These are phyloP conservation scores for Scaptomyza tumidula DNA, from an alignment of 2,888 invertebrate genomes.

Conservation along the genomic window DNA sequence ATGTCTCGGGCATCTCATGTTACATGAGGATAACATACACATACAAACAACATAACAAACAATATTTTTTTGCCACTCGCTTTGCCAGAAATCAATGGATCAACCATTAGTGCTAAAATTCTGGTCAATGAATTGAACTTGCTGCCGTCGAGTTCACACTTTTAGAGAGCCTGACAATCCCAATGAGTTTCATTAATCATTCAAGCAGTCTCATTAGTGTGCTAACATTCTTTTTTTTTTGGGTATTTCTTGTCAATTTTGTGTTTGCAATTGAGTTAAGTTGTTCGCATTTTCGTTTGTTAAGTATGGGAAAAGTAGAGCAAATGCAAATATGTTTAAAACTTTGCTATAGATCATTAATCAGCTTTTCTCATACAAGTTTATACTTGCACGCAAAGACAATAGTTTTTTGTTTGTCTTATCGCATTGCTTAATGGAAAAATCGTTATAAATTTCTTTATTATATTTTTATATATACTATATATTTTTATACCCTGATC, in stretches of 20 bases:
- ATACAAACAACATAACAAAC: slow-evolving; percentile 14
- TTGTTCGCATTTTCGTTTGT: slow-evolving; percentile 11
- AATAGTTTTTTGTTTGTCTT: too few relatives aligned
- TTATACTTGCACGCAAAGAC: too few relatives aligned
- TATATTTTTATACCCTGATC: too few relatives aligned
- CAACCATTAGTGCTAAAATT: slow-evolving; percentile 15
- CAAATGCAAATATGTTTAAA: neutral
- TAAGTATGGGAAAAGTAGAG: slow-evolving; percentile 22
- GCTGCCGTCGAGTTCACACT: slow-evolving; percentile 42
- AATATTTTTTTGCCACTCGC: slow-evolving; percentile 25
- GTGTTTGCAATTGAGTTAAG: neutral
- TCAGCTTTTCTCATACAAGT: neutral
- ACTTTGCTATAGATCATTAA: neutral
- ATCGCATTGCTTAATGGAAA: too few relatives aligned
- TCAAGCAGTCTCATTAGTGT: slow-evolving; percentile 40
- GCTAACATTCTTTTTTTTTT: slow-evolving; percentile 1
- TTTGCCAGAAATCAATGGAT: slow-evolving; percentile 33
- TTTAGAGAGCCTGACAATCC: slow-evolving; percentile 24
- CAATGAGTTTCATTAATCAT: slow-evolving; percentile 47
- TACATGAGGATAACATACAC: slow-evolving; percentile 40
- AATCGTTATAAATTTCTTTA: too few relatives aligned
- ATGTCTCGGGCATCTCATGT: slow-evolving; percentile 21
- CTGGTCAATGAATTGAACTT: slow-evolving; percentile 59
- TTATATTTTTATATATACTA: too few relatives aligned
- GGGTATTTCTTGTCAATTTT: slow-evolving; percentile 10